Evolutionary conservation across 2,113 vertebrate species (phyloP).

Genomic region (Salvator merianae): DNA sequence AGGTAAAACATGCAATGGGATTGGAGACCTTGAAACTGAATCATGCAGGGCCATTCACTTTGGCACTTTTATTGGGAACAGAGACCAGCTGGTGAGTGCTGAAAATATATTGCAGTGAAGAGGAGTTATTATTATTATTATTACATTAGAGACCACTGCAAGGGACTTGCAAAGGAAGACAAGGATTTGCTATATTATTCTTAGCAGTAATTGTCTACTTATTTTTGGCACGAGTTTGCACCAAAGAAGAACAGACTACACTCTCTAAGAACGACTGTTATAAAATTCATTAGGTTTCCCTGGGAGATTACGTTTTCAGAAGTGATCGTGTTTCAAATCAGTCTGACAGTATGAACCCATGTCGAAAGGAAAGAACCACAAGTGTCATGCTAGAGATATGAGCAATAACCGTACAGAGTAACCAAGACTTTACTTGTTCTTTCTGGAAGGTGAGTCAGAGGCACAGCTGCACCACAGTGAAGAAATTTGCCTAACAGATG

Average conservation of each 20-base stretch:
- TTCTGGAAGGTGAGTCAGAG: conserved; percentile 33
- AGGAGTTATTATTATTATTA: background rate
- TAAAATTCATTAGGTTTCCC: conserved; percentile 36
- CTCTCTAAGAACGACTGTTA: conserved; percentile 29
- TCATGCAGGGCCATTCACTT: background rate
- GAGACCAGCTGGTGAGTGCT: background rate
- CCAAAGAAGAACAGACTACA: conserved; percentile 41
- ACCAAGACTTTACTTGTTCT: background rate
- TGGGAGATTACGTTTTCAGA: conserved; percentile 34
- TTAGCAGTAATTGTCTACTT: conserved; percentile 23
- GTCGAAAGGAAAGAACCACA: conserved; percentile 32
- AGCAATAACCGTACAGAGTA: conserved; percentile 12
- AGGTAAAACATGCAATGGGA: background rate
- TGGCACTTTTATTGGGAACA: background rate
- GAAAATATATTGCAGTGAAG: background rate
- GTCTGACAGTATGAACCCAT: conserved; percentile 30
- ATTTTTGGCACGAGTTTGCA: conserved; percentile 49
- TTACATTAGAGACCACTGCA: background rate
- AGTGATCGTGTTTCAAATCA: conserved; percentile 16
- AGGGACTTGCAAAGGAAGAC: conserved; percentile 16
- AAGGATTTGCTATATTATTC: conserved; percentile 24
- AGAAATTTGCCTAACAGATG: background rate
- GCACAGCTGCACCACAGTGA: conserved; percentile 23
- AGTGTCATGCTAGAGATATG: background rate
- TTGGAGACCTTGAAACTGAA: background rate